phyloP scores from a whole-genome alignment of 2,113 vertebrate genomes.

The Anseranas semipalmata region DNA sequence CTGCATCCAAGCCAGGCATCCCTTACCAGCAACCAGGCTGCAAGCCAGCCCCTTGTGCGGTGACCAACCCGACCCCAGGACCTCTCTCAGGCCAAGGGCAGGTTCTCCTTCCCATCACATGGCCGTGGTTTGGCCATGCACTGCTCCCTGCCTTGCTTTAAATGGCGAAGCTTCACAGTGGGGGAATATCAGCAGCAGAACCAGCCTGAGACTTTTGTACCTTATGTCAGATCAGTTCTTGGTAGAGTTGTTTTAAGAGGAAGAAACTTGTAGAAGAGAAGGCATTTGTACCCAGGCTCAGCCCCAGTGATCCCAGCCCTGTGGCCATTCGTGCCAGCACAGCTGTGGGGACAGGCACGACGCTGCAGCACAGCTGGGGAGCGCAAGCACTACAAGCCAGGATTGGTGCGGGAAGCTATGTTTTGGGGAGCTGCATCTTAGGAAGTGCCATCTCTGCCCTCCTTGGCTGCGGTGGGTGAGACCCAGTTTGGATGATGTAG shows the following conservation, averaged over 20 bases:
- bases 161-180: rapidly evolving
- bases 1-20: rapidly evolving
- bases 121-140: rapidly evolving
- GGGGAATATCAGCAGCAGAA: not conserved
- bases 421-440: not conserved
- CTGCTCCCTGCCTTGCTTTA: not conserved
- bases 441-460: not conserved
- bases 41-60: not conserved
- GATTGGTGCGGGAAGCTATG: not conserved
- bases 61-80: not conserved
- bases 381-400: rapidly evolving
- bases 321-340: rapidly evolving
- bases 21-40: not conserved
- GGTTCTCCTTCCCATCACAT: not conserved
- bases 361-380: not conserved
- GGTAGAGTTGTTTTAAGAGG: not conserved
- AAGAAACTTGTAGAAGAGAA: not conserved
- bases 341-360: rapidly evolving
- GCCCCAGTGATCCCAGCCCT: not conserved
- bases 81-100: not conserved
- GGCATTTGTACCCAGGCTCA: not conserved
- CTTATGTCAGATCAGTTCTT: not conserved
- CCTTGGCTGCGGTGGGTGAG: not conserved
- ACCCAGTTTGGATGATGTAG: not conserved
- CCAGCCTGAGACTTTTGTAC: not conserved